These are phyloP conservation scores for Ailuropoda melanoleuca DNA, from an alignment of 2,113 vertebrate species.

Conservation along the genomic window DNA sequence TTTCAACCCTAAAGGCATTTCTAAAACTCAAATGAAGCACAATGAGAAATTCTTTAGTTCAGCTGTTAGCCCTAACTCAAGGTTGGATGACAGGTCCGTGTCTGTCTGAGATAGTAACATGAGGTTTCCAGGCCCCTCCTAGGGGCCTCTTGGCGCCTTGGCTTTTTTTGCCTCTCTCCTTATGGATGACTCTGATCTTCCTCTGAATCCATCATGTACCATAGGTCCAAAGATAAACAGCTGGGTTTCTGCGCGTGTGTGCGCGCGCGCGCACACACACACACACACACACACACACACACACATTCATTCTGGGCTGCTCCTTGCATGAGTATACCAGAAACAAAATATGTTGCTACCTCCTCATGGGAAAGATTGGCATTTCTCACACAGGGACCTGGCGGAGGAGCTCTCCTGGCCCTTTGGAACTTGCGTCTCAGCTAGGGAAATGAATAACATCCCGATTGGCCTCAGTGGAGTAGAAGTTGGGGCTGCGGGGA, in stretches of 20 bases:
- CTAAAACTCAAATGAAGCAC: slow-evolving; percentile 73
- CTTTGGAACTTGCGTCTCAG: slow-evolving; percentile 63
- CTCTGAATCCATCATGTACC: slow-evolving; percentile 66
- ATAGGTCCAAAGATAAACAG: slow-evolving; percentile 51
- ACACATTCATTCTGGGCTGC: neutral
- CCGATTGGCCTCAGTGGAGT: slow-evolving; percentile 59
- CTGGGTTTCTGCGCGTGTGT: neutral
- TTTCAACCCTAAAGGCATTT: slow-evolving; percentile 67
- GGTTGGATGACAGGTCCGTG: slow-evolving; percentile 79
- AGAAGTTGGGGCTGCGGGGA: neutral
- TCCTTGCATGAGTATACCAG: slow-evolving; percentile 73
- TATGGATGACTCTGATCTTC: slow-evolving; percentile 70
- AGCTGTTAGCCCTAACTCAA: slow-evolving; percentile 77
- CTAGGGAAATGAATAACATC: slow-evolving; percentile 61
- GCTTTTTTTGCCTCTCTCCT: slow-evolving; percentile 28
- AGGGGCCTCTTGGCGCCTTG: neutral
- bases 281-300: neutral
- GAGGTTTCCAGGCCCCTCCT: slow-evolving; percentile 64
- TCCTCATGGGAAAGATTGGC: slow-evolving; percentile 73
- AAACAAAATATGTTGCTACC: slow-evolving; percentile 67
- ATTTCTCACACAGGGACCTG: slow-evolving; percentile 33
- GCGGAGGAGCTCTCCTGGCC: neutral
- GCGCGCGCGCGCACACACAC: accelerated
- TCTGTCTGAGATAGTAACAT: slow-evolving; percentile 69
- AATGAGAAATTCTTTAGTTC: slow-evolving; percentile 81